A percentile compares a stretch with the other conserved stretches of the same genome.
These are phyloP conservation scores for Siphlonurus alternatus DNA, from an alignment of 2,888 invertebrate species.

Conservation along the genomic window DNA sequence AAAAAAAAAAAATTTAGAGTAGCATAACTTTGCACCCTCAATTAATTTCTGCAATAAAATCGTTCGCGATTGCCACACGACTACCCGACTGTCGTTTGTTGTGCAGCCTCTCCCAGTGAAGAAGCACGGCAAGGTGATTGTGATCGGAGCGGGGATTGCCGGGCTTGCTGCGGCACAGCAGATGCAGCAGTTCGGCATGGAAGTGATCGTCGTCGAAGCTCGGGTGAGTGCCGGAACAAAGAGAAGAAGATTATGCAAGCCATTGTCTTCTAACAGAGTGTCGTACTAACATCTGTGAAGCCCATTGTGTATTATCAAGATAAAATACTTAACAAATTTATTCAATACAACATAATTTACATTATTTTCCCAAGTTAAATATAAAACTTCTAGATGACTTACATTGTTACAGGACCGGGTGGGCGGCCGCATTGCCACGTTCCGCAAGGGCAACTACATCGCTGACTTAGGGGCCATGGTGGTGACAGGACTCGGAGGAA, in stretches of 20 bases:
- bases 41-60: too few relatives aligned
- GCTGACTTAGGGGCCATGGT: slow-evolving; percentile 88
- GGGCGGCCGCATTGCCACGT: slow-evolving; percentile 92
- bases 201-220: slow-evolving; percentile 59
- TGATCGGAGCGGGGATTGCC: slow-evolving; percentile 71
- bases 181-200: slow-evolving; percentile 87
- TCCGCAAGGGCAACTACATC: slow-evolving; percentile 70
- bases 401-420: slow-evolving; percentile 74
- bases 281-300: too few relatives aligned
- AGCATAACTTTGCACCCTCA: too few relatives aligned
- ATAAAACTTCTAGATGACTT: too few relatives aligned
- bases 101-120: slow-evolving; percentile 28
- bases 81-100: slow-evolving; percentile 11
- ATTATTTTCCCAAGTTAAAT: too few relatives aligned
- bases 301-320: too few relatives aligned
- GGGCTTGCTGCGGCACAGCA: slow-evolving; percentile 91
- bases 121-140: slow-evolving; percentile 37
- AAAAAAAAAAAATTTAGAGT: too few relatives aligned
- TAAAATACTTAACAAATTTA: too few relatives aligned
- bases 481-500: slow-evolving; percentile 90
- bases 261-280: too few relatives aligned
- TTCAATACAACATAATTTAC: neutral
- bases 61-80: too few relatives aligned
- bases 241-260: neutral
- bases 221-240: slow-evolving; percentile 22